Evolutionary conservation across 2,888 invertebrate species (phyloP), one percentile per base, ranked within the genome.

Genomic region (Noctua janthina): DNA sequence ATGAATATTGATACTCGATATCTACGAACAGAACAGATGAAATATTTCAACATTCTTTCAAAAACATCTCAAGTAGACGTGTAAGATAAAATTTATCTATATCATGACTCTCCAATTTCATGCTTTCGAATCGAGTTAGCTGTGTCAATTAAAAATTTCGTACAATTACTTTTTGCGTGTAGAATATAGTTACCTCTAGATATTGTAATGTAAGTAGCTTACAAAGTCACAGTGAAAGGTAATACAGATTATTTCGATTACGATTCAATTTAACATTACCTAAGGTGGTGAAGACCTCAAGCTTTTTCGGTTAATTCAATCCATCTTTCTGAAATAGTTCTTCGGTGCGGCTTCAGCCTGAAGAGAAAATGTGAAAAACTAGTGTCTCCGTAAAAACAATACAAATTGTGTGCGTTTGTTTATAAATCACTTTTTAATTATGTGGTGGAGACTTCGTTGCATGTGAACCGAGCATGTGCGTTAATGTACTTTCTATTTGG

Each of bases 131-230:
- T 90, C 85, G 83, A 89, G 89, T 91, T 91, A 92, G 89, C 84
- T 87, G 82, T 91, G 87, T 88, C 91, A 91, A 93, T 93, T 92
- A 93, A 90, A 86, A 89, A 85, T 86, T 91, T 90, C 76, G 86
- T 89, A 88, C 92, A 91, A 91, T 94, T 93, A 93, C 93, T 92
- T 93, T 90, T 94, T 91, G 94, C 94, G 92, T 94, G 94, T 91
- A 85, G 83, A 87, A 87, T 81, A 84, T 85, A 77, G 80, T 83
- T 86, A 80, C 85, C 87, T 83, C 84, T 87, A 85, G 79, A 74
- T 83, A 86, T 82, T 89, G 87, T 87, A 86, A 85, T 79, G 85
- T 85, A 81, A 64, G 75, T 78, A 85, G 87, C 86, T 89, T 87
- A 87, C 82, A 87, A 85, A 87, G 79, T 84, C 82, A 78, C 81